These are phyloP conservation scores for Mesochorus sp. DNA, from an alignment of 2,888 invertebrate species.

Conservation along the genomic window DNA sequence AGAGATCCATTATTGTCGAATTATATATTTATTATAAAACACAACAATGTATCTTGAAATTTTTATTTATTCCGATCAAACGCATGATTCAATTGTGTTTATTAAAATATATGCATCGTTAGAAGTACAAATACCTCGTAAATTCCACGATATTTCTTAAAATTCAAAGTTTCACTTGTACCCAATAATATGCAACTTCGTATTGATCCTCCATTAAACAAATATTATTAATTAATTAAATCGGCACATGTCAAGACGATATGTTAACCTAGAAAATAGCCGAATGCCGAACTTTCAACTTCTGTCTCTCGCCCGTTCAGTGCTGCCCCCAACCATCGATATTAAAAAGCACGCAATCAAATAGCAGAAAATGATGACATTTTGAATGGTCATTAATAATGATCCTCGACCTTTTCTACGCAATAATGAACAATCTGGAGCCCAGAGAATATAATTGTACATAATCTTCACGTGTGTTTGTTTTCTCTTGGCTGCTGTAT, in stretches of 20 bases:
- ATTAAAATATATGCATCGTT: neutral
- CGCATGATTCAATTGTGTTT: neutral
- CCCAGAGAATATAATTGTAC: too few relatives aligned
- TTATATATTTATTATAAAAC: too few relatives aligned
- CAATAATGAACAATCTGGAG: too few relatives aligned
- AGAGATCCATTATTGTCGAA: too few relatives aligned
- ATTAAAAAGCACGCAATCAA: neutral
- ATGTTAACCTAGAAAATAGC: slow-evolving; percentile 49
- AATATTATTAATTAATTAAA: neutral
- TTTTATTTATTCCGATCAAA: too few relatives aligned
- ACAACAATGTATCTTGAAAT: too few relatives aligned
- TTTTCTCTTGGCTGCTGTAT: too few relatives aligned
- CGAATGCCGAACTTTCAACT: neutral
- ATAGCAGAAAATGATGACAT: too few relatives aligned
- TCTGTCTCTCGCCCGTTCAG: neutral
- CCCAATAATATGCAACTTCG: neutral
- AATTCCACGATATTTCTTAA: neutral
- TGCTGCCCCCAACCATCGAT: slow-evolving; percentile 21
- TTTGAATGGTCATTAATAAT: neutral
- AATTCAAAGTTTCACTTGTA: slow-evolving; percentile 13
- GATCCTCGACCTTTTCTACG: neutral
- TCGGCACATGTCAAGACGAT: slow-evolving; percentile 31
- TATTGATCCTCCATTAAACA: neutral
- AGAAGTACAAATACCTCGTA: neutral
- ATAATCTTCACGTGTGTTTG: too few relatives aligned